Evolutionary conservation across 2,888 invertebrate species (phyloP).

Genomic region (Sthenelais limicola): DNA sequence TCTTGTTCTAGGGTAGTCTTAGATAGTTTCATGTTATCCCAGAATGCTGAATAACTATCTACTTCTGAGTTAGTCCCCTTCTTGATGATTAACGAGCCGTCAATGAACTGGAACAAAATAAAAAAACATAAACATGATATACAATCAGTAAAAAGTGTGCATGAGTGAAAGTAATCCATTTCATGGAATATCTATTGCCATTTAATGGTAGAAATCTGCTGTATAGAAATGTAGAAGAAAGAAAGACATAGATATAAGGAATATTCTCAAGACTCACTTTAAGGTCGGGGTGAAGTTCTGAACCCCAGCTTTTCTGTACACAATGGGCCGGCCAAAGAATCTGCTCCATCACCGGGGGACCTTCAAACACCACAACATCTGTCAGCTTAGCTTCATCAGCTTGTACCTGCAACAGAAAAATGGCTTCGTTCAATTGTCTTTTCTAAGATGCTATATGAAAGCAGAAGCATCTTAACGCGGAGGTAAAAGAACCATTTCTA

Average conservation of each 20-base stretch:
- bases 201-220: too few species aligned
- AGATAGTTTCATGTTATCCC: conserved; percentile 94
- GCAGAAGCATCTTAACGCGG: too few species aligned
- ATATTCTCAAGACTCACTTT: conserved; percentile 76
- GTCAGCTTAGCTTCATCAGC: conserved; percentile 83
- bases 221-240: too few species aligned
- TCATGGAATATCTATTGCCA: too few species aligned
- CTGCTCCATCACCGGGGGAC: conserved; percentile 88
- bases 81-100: conserved; percentile 61
- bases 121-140: background rate
- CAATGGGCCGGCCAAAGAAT: conserved; percentile 97
- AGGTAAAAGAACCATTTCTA: too few species aligned
- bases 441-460: too few species aligned
- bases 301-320: conserved; percentile 95
- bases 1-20: conserved; percentile 88
- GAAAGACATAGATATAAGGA: too few species aligned
- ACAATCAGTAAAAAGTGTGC: too few species aligned
- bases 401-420: conserved; percentile 75
- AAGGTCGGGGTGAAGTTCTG: conserved; percentile 90
- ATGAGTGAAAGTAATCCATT: too few species aligned
- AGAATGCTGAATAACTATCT: conserved; percentile 98
- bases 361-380: conserved; percentile 91
- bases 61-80: conserved; percentile 92
- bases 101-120: conserved; percentile 56
- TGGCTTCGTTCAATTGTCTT: too few species aligned